phyloP scores from a whole-genome alignment of 2,888 invertebrate species.

The Stratiomys singularior region DNA sequence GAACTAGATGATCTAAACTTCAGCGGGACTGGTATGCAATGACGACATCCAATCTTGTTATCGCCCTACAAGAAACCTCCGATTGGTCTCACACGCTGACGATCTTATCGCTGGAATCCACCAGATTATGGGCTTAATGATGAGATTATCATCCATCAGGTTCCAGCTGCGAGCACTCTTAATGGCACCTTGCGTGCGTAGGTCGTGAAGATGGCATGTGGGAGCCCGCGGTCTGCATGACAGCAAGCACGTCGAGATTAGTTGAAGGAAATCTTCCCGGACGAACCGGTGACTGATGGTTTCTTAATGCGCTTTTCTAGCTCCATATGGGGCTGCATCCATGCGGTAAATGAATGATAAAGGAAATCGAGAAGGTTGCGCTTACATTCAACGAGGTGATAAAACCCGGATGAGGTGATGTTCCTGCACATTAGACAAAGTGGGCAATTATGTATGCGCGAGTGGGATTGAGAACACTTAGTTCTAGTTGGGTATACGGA shows the following conservation, averaged over 20 bases:
- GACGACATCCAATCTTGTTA: constrained; percentile 1
- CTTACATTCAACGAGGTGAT: constrained; percentile 35
- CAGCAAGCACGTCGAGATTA: not conserved
- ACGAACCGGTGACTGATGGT: constrained; percentile 4
- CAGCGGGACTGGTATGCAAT: not conserved
- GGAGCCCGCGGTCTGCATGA: not conserved
- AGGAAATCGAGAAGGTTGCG: constrained; percentile 17
- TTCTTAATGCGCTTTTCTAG: constrained; percentile 14
- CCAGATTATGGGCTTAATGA: constrained; percentile 25
- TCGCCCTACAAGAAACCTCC: not conserved
- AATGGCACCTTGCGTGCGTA: constrained; percentile 2
- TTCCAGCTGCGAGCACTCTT: not conserved
- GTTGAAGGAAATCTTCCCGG: constrained; percentile 3
- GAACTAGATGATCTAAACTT: not conserved
- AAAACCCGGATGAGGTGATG: constrained; percentile 31
- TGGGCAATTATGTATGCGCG: constrained; percentile 16
- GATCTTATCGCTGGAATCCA: constrained; percentile 20
- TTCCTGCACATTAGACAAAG: constrained; percentile 26
- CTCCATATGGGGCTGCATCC: not conserved
- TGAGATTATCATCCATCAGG: constrained; percentile 1
- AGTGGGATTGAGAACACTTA: constrained; percentile 23
- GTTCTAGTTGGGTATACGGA: not conserved
- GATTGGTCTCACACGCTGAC: not conserved
- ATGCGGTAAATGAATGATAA: not conserved
- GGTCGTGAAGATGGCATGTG: constrained; percentile 19